A percentile compares a stretch with the other conserved stretches of the same genome.
Conservation (phyloP, 2,888 invertebrate genomes). For the Augiades crinisus region DNA sequence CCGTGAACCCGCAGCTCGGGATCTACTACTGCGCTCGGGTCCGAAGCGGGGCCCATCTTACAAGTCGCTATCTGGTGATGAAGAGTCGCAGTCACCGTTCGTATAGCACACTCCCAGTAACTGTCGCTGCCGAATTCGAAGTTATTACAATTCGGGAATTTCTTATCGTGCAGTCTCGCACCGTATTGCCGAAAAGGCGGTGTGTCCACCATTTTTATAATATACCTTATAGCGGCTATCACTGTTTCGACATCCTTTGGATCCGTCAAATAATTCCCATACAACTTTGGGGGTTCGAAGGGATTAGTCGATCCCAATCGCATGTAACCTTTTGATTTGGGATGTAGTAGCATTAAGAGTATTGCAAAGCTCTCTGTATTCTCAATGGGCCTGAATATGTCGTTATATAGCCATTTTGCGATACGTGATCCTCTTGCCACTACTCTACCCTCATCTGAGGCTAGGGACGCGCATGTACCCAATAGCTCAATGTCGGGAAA, state of each 20-base stretch:
- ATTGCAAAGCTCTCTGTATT: constrained; percentile 69
- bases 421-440: constrained; percentile 63
- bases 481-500: constrained; percentile 85
- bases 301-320: constrained; percentile 84
- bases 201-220: constrained; percentile 79
- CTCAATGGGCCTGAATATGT: constrained; percentile 63
- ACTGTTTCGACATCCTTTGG: constrained; percentile 81
- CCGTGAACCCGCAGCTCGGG: constrained; percentile 83
- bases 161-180: constrained; percentile 74
- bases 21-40: constrained; percentile 83
- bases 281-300: constrained; percentile 83
- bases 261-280: constrained; percentile 87
- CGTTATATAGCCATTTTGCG: constrained; percentile 63
- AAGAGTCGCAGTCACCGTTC: constrained; percentile 82
- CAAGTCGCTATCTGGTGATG: constrained; percentile 87
- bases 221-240: constrained; percentile 81
- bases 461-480: constrained; percentile 79
- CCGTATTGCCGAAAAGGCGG: constrained; percentile 82
- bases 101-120: constrained; percentile 85
- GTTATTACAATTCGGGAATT: constrained; percentile 78
- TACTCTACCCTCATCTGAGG: constrained; percentile 76
- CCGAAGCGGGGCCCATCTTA: constrained; percentile 83
- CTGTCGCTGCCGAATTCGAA: constrained; percentile 79
- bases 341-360: constrained; percentile 81
- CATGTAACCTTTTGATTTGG: constrained; percentile 84